Percentiles rank a stretch among this genome's conserved stretches.
Evolutionary conservation across 1,140 invertebrate species (phyloP).

Genomic region (Antheraea mylitta): DNA sequence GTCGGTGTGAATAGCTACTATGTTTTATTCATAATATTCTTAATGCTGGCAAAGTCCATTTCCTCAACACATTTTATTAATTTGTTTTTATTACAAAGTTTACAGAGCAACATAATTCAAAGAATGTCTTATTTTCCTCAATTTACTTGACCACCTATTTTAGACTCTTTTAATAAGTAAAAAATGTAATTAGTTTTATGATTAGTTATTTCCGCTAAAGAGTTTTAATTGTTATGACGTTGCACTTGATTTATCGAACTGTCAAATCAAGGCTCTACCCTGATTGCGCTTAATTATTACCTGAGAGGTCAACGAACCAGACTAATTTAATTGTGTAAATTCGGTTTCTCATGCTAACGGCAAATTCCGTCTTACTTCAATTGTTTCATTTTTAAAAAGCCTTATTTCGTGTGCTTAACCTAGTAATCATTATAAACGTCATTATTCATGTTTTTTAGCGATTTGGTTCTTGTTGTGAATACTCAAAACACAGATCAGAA

Average conservation of each 20-base stretch:
- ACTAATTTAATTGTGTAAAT: conserved; percentile 3
- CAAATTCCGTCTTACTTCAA: neutral
- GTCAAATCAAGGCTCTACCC: neutral
- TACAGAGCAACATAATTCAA: neutral
- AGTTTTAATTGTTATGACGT: neutral
- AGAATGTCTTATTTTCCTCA: neutral
- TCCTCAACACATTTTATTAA: neutral
- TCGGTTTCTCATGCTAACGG: neutral
- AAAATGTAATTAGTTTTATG: neutral
- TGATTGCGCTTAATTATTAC: conserved; percentile 5
- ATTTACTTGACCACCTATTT: neutral
- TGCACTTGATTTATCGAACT: neutral
- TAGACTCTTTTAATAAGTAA: neutral
- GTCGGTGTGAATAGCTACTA: neutral
- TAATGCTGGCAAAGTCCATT: neutral
- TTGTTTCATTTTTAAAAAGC: neutral
- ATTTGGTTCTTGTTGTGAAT: neutral
- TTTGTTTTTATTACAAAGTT: neutral
- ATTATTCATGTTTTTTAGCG: neutral
- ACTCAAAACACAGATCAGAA: neutral
- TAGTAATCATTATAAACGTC: neutral
- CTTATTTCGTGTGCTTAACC: neutral
- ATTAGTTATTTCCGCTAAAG: neutral
- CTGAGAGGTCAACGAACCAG: conserved; percentile 6
- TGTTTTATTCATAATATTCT: neutral